Conservation (phyloP, 2,888 invertebrate species). For the Lathronympha strigana region DNA sequence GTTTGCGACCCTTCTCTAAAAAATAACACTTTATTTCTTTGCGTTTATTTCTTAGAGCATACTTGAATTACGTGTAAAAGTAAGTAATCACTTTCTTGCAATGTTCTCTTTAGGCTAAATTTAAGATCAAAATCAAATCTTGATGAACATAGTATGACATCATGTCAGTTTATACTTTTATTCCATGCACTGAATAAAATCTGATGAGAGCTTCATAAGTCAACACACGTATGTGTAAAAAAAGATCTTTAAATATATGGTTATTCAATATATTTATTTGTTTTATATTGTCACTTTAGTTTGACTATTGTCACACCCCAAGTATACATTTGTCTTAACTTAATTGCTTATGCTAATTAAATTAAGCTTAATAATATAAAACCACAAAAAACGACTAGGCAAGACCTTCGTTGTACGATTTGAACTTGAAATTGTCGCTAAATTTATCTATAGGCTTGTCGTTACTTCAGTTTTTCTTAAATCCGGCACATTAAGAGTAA, state of each 20-base stretch:
- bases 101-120: too few species aligned
- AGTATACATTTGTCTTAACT: not conserved
- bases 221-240: too few species aligned
- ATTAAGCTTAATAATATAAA: conserved; percentile 32
- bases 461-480: conserved; percentile 69
- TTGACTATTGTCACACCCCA: conserved; percentile 9
- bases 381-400: conserved; percentile 69
- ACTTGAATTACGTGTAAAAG: not conserved
- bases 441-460: conserved; percentile 62
- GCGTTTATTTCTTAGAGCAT: not conserved
- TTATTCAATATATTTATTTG: not conserved
- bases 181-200: too few species aligned
- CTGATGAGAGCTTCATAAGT: too few species aligned
- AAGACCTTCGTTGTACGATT: conserved; percentile 55
- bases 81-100: not conserved
- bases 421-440: conserved; percentile 46
- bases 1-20: conserved; percentile 40
- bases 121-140: too few species aligned
- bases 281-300: not conserved
- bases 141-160: too few species aligned
- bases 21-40: conserved; percentile 33
- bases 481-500: conserved; percentile 73
- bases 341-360: conserved; percentile 6
- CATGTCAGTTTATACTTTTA: too few species aligned
- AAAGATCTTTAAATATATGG: too few species aligned